Percentiles rank a stretch among this genome's conserved stretches.
phyloP scores from a whole-genome alignment of 1,140 invertebrate genomes.

The Drosophila baimaii region DNA sequence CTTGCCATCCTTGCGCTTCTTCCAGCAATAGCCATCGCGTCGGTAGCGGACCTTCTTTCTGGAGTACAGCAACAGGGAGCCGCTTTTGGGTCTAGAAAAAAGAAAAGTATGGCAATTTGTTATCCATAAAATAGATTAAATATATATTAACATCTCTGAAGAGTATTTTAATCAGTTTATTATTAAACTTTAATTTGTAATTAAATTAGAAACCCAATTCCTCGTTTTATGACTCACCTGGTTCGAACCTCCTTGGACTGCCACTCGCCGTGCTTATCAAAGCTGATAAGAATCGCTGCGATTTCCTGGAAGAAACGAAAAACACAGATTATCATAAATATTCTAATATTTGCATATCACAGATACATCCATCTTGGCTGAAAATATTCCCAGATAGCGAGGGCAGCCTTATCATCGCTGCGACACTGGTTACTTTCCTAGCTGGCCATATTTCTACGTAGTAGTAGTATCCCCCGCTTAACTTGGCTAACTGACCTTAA shows the following conservation, averaged over 20 bases:
- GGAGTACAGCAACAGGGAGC: constrained; percentile 98
- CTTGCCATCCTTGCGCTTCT: constrained; percentile 98
- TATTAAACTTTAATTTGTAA: background rate
- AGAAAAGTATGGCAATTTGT: background rate
- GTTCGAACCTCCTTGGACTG: constrained; percentile 98
- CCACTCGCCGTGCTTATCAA: constrained; percentile 97
- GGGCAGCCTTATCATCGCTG: constrained; percentile 25
- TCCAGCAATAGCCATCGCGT: constrained; percentile 99
- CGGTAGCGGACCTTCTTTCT: constrained; percentile 98
- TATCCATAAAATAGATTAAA: background rate
- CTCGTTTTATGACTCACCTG: constrained; percentile 87
- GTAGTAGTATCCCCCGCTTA: constrained; percentile 22
- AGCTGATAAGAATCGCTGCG: constrained; percentile 97
- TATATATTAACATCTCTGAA: background rate
- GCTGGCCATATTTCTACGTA: background rate
- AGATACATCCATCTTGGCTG: constrained; percentile 7
- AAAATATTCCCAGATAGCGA: constrained; percentile 7
- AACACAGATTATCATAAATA: background rate
- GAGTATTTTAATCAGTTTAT: background rate
- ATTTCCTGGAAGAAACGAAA: constrained; percentile 93
- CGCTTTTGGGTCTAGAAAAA: constrained; percentile 93
- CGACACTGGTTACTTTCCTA: constrained; percentile 29
- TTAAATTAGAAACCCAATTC: background rate
- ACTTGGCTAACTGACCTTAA: constrained; percentile 64
- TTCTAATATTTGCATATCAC: constrained; percentile 23